Evolutionary conservation across 2,797 vertebrate species (phyloP).

Genomic region (Cichlasoma orientale): DNA sequence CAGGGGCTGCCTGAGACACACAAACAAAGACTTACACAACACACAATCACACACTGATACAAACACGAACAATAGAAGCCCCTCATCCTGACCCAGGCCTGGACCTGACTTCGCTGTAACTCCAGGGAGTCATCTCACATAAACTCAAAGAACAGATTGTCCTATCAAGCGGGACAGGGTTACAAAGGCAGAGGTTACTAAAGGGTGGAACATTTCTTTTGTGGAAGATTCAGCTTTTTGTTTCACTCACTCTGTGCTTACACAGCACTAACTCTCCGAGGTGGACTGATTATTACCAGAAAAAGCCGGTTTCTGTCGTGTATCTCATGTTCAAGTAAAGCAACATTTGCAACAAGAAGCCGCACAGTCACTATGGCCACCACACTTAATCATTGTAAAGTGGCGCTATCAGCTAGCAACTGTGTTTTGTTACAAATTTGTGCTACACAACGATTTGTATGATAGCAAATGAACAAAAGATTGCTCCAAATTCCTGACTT

Average conservation of each 20-base stretch:
- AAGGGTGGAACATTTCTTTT: constrained; percentile 17
- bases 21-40: constrained; percentile 37
- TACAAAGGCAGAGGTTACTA: constrained; percentile 35
- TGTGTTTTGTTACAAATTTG: neutral
- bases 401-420: neutral
- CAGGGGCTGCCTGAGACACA: constrained; percentile 54
- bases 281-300: constrained; percentile 1
- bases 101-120: constrained; percentile 62
- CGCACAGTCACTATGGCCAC: neutral
- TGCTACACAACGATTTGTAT: neutral
- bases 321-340: constrained; percentile 8
- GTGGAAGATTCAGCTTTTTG: neutral
- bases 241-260: constrained; percentile 36
- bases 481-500: neutral
- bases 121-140: constrained; percentile 69
- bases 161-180: constrained; percentile 16
- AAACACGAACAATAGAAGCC: constrained; percentile 77
- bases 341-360: constrained; percentile 18
- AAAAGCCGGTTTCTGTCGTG: constrained; percentile 4
- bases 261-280: constrained; percentile 32
- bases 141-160: constrained; percentile 65
- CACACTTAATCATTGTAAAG: neutral
- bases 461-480: neutral
- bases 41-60: constrained; percentile 62
- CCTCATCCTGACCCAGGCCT: constrained; percentile 65